These are phyloP conservation scores for Enteromius afrohamiltoni DNA, from an alignment of 2,797 vertebrate species.

Conservation along the genomic window DNA sequence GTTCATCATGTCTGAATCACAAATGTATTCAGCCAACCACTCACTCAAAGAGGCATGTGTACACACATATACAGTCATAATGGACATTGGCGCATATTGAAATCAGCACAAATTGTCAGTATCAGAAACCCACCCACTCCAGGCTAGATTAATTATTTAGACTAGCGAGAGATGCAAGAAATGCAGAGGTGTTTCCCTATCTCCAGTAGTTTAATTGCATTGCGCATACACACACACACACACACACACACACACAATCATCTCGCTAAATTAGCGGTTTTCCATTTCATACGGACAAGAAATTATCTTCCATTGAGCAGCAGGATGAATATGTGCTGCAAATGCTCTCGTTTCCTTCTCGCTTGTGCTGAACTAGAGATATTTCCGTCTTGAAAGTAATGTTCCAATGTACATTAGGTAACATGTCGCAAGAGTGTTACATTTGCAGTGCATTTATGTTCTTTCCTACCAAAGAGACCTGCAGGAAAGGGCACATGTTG, in stretches of 20 bases:
- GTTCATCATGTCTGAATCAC: conserved; percentile 37
- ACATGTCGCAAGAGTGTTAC: conserved; percentile 19
- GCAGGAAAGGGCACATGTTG: conserved; percentile 20
- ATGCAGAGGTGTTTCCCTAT: conserved; percentile 26
- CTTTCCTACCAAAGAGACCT: conserved; percentile 19
- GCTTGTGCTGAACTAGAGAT: neutral
- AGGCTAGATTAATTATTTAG: conserved; percentile 50
- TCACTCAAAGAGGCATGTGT: conserved; percentile 31
- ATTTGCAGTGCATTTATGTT: conserved; percentile 26
- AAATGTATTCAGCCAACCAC: conserved; percentile 43
- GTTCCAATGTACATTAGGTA: conserved; percentile 3
- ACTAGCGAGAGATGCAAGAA: conserved; percentile 28
- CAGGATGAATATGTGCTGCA: neutral
- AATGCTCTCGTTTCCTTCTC: neutral
- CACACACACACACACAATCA: conserved; percentile 15
- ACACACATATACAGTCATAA: conserved; percentile 32
- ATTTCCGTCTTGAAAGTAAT: conserved; percentile 21
- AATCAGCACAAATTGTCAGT: conserved; percentile 51
- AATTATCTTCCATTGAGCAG: neutral
- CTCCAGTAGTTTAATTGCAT: conserved; percentile 44
- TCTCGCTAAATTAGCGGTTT: conserved; percentile 22
- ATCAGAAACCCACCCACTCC: conserved; percentile 31
- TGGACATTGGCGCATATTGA: conserved; percentile 26
- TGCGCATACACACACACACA: neutral
- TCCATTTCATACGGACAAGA: conserved; percentile 6